phyloP scores from a whole-genome alignment of 2,888 invertebrate genomes.

The Lochmaea capreae region DNA sequence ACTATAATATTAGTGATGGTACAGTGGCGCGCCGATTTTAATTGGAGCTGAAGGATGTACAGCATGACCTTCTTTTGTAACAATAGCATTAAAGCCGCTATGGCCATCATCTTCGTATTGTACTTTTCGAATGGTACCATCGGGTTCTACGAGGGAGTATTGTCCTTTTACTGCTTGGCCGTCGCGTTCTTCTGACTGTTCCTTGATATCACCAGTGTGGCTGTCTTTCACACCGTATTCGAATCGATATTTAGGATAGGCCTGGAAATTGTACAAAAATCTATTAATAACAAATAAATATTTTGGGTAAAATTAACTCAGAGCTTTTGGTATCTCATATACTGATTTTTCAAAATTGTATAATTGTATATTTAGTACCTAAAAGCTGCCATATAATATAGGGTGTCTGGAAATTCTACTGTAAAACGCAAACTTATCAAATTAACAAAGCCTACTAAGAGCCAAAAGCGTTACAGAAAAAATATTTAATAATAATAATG shows the following conservation, averaged over 20 bases:
- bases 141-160: constrained; percentile 75
- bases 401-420: too few relatives aligned
- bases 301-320: too few relatives aligned
- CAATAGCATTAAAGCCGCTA: constrained; percentile 72
- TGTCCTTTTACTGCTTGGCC: constrained; percentile 81
- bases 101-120: constrained; percentile 73
- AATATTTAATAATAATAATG: too few relatives aligned
- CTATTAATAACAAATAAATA: background rate
- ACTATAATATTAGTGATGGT: constrained; percentile 15
- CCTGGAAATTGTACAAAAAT: constrained; percentile 60
- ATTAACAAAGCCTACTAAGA: too few relatives aligned
- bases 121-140: constrained; percentile 74
- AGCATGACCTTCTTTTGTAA: constrained; percentile 70
- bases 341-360: too few relatives aligned
- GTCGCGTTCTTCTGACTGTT: constrained; percentile 76
- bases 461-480: too few relatives aligned
- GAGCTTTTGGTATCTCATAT: background rate
- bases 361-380: too few relatives aligned
- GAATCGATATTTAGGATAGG: constrained; percentile 78
- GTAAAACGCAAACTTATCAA: too few relatives aligned
- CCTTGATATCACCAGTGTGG: constrained; percentile 79
- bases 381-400: too few relatives aligned
- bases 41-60: constrained; percentile 64
- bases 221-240: constrained; percentile 78
- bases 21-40: constrained; percentile 45